A percentile compares a stretch with the other conserved stretches of the same genome.
Evolutionary conservation across 2,888 invertebrate genomes (phyloP).

Genomic region (Nesidiocoris tenuis): DNA sequence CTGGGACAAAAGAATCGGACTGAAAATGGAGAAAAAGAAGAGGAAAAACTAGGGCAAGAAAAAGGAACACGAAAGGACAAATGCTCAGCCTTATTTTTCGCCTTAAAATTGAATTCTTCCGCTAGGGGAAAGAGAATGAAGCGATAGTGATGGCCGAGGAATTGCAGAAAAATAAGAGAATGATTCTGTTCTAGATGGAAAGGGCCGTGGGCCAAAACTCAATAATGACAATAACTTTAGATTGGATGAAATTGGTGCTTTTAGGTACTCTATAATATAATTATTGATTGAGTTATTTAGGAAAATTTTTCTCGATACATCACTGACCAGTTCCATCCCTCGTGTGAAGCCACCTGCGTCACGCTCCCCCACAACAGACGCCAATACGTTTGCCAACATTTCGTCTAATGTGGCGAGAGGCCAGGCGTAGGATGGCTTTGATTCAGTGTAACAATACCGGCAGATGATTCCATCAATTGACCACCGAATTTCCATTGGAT

Average conservation of each 20-base stretch:
- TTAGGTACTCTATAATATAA: too few species aligned
- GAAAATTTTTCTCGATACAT: too few species aligned
- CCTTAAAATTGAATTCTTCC: constrained; percentile 8
- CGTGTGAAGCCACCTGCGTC: too few species aligned
- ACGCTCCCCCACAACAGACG: too few species aligned
- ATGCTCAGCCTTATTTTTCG: constrained; percentile 14
- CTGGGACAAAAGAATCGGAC: constrained; percentile 7
- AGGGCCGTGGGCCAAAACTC: too few species aligned
- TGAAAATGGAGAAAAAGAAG: neutral
- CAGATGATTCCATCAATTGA: constrained; percentile 28
- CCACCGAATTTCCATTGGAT: constrained; percentile 11
- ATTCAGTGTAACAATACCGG: constrained; percentile 4
- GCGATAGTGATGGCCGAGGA: neutral
- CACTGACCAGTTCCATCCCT: too few species aligned
- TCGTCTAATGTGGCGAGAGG: neutral
- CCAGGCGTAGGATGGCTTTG: neutral
- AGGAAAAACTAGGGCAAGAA: neutral
- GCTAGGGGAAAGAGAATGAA: constrained; percentile 2
- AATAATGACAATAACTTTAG: too few species aligned
- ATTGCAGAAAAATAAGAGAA: too few species aligned
- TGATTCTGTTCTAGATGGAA: too few species aligned
- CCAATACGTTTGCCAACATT: neutral
- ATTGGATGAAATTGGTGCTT: too few species aligned
- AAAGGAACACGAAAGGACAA: neutral
- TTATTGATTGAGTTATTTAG: too few species aligned